These are phyloP conservation scores for Drosophila eohydei DNA, from an alignment of 2,888 invertebrate species.

Conservation along the genomic window DNA sequence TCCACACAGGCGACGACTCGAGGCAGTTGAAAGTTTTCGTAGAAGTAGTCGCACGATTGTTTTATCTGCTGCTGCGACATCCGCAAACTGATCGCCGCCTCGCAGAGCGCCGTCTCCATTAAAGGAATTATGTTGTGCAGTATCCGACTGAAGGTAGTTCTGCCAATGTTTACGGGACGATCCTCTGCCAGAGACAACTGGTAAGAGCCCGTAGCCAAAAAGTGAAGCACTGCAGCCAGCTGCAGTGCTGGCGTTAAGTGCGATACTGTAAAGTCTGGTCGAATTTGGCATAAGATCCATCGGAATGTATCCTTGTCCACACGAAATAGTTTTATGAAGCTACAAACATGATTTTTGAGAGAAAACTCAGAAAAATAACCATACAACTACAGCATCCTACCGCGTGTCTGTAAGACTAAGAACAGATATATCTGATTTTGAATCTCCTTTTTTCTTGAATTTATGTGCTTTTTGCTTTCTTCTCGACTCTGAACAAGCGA, in stretches of 20 bases:
- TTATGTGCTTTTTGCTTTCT: not conserved
- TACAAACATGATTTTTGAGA: not conserved
- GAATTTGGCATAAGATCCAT: not conserved
- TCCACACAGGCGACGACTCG: constrained; percentile 1
- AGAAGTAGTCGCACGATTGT: not conserved
- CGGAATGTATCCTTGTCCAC: not conserved
- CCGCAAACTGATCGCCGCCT: not conserved
- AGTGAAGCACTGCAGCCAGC: not conserved
- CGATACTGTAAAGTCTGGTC: not conserved
- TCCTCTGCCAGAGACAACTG: not conserved
- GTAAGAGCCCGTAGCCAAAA: constrained; percentile 2
- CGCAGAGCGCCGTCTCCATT: constrained; percentile 1
- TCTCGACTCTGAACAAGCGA: not conserved
- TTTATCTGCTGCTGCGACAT: not conserved
- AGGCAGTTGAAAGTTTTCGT: constrained; percentile 1
- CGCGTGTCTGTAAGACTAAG: not conserved
- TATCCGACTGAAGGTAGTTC: constrained; percentile 1
- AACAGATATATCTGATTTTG: not conserved
- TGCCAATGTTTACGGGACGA: constrained; percentile 1
- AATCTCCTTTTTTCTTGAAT: not conserved
- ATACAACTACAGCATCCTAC: not conserved
- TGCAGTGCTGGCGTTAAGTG: not conserved
- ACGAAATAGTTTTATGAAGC: not conserved
- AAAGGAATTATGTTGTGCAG: constrained; percentile 3
- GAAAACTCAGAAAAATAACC: not conserved